Evolutionary conservation across 2,888 invertebrate species (phyloP).

Genomic region (Volucella inflata): DNA sequence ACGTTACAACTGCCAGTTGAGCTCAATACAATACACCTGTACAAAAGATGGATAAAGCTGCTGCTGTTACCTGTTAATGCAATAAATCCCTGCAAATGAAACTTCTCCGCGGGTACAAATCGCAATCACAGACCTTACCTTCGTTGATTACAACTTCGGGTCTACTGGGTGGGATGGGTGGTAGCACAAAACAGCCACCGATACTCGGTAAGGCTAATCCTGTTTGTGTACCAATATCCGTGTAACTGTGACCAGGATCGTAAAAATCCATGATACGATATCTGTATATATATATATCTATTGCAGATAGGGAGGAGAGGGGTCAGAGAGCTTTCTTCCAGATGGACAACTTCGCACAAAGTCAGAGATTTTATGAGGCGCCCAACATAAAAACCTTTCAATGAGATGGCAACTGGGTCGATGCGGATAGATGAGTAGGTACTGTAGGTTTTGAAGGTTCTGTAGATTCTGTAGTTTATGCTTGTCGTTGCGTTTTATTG

Average conservation of each 20-base stretch:
- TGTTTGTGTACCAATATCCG: constrained; percentile 25
- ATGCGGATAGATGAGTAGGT: too few species aligned
- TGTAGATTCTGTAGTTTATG: constrained; percentile 46
- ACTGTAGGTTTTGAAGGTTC: constrained; percentile 1
- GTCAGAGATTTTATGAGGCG: constrained; percentile 28
- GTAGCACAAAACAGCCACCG: not conserved
- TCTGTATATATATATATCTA: constrained; percentile 25
- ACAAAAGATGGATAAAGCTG: too few species aligned
- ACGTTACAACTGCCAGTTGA: constrained; percentile 22
- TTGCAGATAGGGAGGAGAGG: constrained; percentile 27
- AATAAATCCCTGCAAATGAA: constrained; percentile 36
- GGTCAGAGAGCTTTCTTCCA: constrained; percentile 32
- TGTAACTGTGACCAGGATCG: constrained; percentile 25
- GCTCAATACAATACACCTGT: constrained; percentile 13
- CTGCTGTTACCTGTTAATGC: not conserved
- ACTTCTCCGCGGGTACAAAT: constrained; percentile 10
- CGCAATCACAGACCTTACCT: not conserved
- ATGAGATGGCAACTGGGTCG: not conserved
- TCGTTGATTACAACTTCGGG: not conserved
- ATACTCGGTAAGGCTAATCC: constrained; percentile 28
- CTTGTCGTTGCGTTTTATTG: constrained; percentile 64
- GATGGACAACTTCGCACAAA: constrained; percentile 52
- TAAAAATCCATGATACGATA: constrained; percentile 8
- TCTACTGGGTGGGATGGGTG: not conserved
- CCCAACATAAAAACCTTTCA: constrained; percentile 19